phyloP scores from a whole-genome alignment of 2,113 vertebrate genomes.

The Terrapene triunguis region DNA sequence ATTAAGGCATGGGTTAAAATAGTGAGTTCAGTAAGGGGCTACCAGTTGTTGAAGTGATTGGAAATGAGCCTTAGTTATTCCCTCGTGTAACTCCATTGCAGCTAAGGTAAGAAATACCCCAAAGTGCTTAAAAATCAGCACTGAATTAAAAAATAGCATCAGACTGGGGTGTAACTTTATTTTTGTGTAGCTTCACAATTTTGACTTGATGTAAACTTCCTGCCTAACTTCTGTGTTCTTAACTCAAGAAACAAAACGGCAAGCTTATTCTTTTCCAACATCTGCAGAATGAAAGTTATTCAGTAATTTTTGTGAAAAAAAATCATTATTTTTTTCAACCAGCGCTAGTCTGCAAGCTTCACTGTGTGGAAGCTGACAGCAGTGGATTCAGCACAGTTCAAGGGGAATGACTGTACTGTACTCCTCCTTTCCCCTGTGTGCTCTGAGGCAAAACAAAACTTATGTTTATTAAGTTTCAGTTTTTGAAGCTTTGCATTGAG shows the following conservation, averaged over 20 bases:
- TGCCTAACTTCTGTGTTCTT: background rate
- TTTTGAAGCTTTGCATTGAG: background rate
- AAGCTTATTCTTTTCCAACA: background rate
- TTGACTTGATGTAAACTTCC: background rate
- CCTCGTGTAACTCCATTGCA: background rate
- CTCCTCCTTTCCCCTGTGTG: background rate
- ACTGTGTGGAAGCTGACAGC: background rate
- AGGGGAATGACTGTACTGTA: background rate
- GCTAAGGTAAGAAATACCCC: accelerated
- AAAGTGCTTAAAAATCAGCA: background rate
- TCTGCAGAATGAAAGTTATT: background rate
- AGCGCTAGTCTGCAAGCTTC: background rate
- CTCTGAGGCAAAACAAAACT: background rate
- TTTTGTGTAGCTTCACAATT: background rate
- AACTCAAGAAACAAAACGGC: background rate
- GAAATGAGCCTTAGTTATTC: background rate
- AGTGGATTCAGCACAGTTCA: background rate
- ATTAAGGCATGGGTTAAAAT: background rate
- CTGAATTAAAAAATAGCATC: background rate
- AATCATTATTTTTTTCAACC: background rate
- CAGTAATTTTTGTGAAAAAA: background rate
- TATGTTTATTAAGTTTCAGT: background rate
- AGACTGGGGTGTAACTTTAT: background rate
- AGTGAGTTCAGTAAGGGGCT: background rate
- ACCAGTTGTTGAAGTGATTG: background rate